Conservation (phyloP, 2,113 vertebrate species). For the Glaucidium brasilianum region DNA sequence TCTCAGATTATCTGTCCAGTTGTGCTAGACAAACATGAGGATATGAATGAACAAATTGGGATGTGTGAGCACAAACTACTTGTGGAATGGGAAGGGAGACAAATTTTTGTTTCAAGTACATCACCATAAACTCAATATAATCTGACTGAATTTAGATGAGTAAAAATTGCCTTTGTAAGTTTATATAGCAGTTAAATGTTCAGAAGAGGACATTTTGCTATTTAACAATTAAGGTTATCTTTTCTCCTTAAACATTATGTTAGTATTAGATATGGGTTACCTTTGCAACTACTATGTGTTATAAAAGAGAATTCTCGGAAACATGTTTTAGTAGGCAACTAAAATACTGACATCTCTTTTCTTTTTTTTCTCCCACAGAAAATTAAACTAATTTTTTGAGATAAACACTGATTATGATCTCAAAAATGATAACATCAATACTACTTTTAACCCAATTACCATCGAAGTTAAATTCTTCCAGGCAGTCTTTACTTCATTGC, state of each 20-base stretch:
- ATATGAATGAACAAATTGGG: neutral
- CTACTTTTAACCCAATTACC: neutral
- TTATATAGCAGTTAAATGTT: neutral
- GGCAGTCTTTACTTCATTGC: neutral
- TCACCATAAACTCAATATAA: neutral
- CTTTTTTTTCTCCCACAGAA: neutral
- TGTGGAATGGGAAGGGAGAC: neutral
- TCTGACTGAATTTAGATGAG: neutral
- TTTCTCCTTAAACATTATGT: neutral
- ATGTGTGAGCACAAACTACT: neutral
- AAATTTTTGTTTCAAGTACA: neutral
- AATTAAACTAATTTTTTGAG: neutral
- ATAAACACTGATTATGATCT: neutral
- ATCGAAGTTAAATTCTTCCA: neutral
- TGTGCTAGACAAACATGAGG: neutral
- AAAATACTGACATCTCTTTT: neutral
- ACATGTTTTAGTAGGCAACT: neutral
- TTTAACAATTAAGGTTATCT: neutral
- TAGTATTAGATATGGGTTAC: neutral
- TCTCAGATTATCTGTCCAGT: neutral
- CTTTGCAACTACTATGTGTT: neutral
- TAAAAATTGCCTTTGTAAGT: neutral
- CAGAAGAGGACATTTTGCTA: neutral
- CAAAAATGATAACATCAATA: neutral
- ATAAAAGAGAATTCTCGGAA: neutral